These are phyloP conservation scores for Bombylius major DNA, from an alignment of 2,888 invertebrate species.

Conservation along the genomic window DNA sequence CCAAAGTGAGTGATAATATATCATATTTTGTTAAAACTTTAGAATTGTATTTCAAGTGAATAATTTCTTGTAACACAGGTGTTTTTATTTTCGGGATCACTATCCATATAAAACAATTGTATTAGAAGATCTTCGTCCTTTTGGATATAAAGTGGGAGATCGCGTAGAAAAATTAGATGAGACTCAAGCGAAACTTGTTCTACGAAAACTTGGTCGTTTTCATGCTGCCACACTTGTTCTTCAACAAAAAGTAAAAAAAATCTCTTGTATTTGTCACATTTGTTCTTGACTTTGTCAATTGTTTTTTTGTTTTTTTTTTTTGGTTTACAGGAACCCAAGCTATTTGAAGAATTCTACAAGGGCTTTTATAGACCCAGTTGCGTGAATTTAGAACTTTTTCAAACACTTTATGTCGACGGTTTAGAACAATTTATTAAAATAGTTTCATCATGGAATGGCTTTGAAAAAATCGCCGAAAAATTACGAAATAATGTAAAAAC, in stretches of 20 bases:
- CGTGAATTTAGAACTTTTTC: slow-evolving; percentile 4
- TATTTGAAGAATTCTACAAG: slow-evolving; percentile 5
- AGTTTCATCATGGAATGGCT: slow-evolving; percentile 11
- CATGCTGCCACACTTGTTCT: not conserved
- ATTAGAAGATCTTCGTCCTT: not conserved
- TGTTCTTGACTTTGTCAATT: too few species aligned
- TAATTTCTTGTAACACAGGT: not conserved
- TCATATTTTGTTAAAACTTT: too few species aligned
- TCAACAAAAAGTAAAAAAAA: not conserved
- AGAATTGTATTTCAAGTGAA: too few species aligned
- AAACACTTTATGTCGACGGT: slow-evolving; percentile 8
- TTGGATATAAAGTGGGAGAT: not conserved
- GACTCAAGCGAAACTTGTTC: not conserved
- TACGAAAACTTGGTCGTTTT: not conserved
- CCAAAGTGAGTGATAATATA: not conserved
- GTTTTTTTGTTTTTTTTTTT: too few species aligned
- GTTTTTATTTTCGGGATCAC: not conserved
- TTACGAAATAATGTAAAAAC: slow-evolving; percentile 5
- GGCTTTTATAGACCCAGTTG: not conserved
- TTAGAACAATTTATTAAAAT: slow-evolving; percentile 10
- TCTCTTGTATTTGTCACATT: too few species aligned
- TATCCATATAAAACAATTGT: not conserved
- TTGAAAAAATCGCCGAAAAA: slow-evolving; percentile 10
- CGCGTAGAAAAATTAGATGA: not conserved
- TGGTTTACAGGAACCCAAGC: slow-evolving; percentile 9